Evolutionary conservation across 2,888 invertebrate genomes (phyloP), one percentile per base, ranked within the genome.

Genomic region (Pachycephus smyrnensis): DNA sequence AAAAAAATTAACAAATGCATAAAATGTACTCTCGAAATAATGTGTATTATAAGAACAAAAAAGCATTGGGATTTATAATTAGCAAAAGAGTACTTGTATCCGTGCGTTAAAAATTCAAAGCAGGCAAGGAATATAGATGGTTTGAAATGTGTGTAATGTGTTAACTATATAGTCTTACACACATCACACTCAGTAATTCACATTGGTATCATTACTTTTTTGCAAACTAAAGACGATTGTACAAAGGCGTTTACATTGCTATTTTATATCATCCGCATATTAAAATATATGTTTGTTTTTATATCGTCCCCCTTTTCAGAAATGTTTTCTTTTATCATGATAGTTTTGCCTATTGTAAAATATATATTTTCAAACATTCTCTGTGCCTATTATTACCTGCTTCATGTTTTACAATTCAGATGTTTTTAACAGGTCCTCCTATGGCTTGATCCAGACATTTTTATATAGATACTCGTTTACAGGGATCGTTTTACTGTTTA

Each of bases 1-100:
- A 82, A 78, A 76, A 77, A 77, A 78, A 80, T 79, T 82, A 55
- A 55, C 55, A 55, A 55, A 75, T 81, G 78, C 82, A 84, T 81
- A 80, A 84, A 82, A 80, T 86, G 83, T 86, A 84, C 82, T 88
- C 84, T 85, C 80, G 81, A 76, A 75, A 75, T 55, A 83, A 83
- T 84, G 76, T 85, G 82, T 86, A 84, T 80, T 79, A 85, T 86
- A 86, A 85, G 82, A 71, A 55, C 55, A 55, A 23, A 55, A 55
- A 55, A 55, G 23, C 55, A 83, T 84, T 82, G 82, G 81, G 79
- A 81, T 83, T 83, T 84, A 82, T 83, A 81, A 81, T 77, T 76
- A 81, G 68, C 79, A 81, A 79, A 76, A 80, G 71, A 36, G 74
- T 35, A 74, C 37, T 74, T 74, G 37, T 74, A 74, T 71, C 31